Evolutionary conservation across 2,797 vertebrate genomes (phyloP), one percentile per base, ranked within the genome.

Genomic region (Enteromius thamalakanensis): DNA sequence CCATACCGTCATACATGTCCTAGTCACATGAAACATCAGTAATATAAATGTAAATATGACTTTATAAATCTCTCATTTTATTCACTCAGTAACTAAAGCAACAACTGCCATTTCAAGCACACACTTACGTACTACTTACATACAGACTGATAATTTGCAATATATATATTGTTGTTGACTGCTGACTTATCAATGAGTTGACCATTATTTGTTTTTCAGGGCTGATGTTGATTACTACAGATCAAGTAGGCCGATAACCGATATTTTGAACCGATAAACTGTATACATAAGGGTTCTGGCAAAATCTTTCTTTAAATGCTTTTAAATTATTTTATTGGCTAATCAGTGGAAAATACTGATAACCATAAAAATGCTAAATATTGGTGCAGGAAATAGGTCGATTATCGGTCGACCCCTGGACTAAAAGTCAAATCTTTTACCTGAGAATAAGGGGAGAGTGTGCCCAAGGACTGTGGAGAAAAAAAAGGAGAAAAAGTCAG

Each of bases 1-100:
- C 97, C 82, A 97, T 93, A 82, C 95, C 94, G 76, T 98, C 96
- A 29, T 96, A 96, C 81, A 98, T 96, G 91, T 99, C 98, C 98
- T 99, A 88, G 62, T 51, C 67, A 79, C 55, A 88, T n/a, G 62
- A 47, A 62, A 21, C 19, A 14, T 49, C 12, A 40, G n/a, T 51
- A 74, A 53, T 32, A 42, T 11, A 42, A 2, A 42, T 10, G 42
- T 6, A 40, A 45, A 11, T 49, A 3, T 65, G 42, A 47, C 19
- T 32, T 21, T 55, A 6, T 34, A 19, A 58, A 23, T n/a, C 11
- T 12, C 29, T 21, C 26, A 51, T 21, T 34, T 51, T 58, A 70
- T 26, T 70, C 29, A 17, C n/a, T 69, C 3, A 26, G 23, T 40
- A 9, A 34, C 29, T 29, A 26, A 58, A 69, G 21, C 40, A 69